phyloP scores from a whole-genome alignment of 2,113 vertebrate species.

The Zootoca vivipara region DNA sequence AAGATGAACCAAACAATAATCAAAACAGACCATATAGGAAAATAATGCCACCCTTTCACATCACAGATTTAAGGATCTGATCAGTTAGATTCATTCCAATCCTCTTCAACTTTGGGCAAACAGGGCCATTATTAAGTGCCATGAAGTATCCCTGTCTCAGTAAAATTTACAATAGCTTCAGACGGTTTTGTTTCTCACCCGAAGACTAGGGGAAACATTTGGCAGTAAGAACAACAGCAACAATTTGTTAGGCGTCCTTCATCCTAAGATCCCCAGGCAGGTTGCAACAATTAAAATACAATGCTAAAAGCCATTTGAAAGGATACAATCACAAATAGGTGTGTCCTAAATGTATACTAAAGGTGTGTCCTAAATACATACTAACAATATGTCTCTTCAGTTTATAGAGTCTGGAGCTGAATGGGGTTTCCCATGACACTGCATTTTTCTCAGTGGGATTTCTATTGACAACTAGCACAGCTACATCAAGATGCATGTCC shows the following conservation, averaged over 20 bases:
- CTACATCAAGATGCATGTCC: background rate
- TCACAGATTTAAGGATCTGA: background rate
- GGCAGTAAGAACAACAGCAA: too few relatives aligned
- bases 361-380: too few relatives aligned
- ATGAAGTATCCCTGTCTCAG: background rate
- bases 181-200: background rate
- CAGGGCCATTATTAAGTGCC: slow-evolving; percentile 28
- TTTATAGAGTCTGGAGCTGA: too few relatives aligned
- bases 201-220: too few relatives aligned
- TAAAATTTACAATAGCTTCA: background rate
- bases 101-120: background rate
- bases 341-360: too few relatives aligned
- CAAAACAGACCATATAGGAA: background rate
- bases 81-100: background rate
- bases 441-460: background rate
- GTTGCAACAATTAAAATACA: too few relatives aligned
- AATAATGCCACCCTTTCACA: background rate
- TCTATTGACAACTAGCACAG: background rate
- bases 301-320: too few relatives aligned
- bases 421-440: background rate
- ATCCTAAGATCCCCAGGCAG: too few relatives aligned
- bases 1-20: background rate
- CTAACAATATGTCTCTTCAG: too few relatives aligned
- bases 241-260: too few relatives aligned
- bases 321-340: too few relatives aligned